Conservation (phyloP, 2,797 vertebrate genomes). For the Salmo trutta region DNA sequence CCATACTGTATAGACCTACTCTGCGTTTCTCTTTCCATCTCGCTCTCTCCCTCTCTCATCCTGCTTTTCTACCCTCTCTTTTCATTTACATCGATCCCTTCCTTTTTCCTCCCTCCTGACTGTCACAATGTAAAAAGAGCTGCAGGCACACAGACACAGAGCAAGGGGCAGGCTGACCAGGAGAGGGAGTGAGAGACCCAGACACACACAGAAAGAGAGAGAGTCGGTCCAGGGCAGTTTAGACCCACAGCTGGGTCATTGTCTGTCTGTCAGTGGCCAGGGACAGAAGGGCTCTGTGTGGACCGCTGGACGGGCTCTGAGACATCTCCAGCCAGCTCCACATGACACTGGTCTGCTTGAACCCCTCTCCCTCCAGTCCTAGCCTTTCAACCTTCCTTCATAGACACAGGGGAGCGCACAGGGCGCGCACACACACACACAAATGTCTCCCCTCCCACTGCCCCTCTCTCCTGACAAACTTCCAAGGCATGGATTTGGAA, state of each 20-base stretch:
- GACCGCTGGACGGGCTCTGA: slow-evolving; percentile 58
- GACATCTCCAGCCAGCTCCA: slow-evolving; percentile 73
- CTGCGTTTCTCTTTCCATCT: background rate
- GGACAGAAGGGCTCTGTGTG: slow-evolving; percentile 69
- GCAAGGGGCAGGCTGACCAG: slow-evolving; percentile 52
- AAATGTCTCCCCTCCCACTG: background rate
- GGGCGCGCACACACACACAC: background rate
- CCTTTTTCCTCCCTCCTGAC: background rate
- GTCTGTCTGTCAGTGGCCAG: slow-evolving; percentile 63
- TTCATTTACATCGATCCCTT: background rate
- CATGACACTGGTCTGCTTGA: slow-evolving; percentile 57
- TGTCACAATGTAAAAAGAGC: background rate
- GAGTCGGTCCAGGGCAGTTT: slow-evolving; percentile 32
- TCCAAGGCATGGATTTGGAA: slow-evolving; percentile 19
- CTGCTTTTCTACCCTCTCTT: background rate
- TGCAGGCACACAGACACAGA: slow-evolving; percentile 9
- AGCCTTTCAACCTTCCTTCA: background rate
- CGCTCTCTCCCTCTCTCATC: background rate
- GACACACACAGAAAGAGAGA: background rate
- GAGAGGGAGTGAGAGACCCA: slow-evolving; percentile 69
- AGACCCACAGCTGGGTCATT: slow-evolving; percentile 67
- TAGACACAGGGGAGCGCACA: background rate
- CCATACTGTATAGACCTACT: slow-evolving; percentile 15
- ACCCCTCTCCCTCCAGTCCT: background rate
- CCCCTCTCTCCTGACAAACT: slow-evolving; percentile 12